Evolutionary conservation across 2,888 invertebrate genomes (phyloP).

Genomic region (Galeruca laticollis): DNA sequence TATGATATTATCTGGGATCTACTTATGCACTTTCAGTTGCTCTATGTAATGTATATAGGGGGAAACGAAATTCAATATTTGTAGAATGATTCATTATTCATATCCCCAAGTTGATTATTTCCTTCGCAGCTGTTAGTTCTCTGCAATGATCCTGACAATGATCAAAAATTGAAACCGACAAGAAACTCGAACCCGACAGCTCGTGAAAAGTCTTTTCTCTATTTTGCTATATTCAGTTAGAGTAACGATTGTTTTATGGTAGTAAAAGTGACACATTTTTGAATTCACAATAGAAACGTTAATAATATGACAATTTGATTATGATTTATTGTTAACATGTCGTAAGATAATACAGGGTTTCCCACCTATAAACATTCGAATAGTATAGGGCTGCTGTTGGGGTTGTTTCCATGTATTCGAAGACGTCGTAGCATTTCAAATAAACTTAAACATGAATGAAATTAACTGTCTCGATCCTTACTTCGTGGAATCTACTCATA

Average conservation of each 20-base stretch:
- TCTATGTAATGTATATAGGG: not conserved
- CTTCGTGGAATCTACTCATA: no score
- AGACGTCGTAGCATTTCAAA: no score
- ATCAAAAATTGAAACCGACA: conserved; percentile 12
- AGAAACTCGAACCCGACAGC: conserved; percentile 9
- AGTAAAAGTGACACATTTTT: not conserved
- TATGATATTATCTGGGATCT: not conserved
- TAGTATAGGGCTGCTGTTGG: no score
- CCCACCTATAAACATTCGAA: no score
- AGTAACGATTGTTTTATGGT: not conserved
- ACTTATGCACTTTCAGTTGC: not conserved
- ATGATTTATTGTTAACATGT: no score
- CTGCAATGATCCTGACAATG: not conserved
- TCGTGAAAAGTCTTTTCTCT: conserved; percentile 8
- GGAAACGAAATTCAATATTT: conserved; percentile 5
- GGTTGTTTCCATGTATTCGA: no score
- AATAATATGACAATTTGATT: no score
- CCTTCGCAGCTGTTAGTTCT: conserved; percentile 7
- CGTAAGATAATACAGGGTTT: no score
- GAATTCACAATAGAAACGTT: no score
- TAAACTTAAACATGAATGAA: no score
- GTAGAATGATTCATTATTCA: conserved; percentile 9
- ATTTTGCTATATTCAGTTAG: not conserved
- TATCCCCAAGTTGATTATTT: not conserved
- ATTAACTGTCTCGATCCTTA: no score